Conservation (phyloP, 2,113 vertebrate genomes). For the Australoheros scitulus region DNA sequence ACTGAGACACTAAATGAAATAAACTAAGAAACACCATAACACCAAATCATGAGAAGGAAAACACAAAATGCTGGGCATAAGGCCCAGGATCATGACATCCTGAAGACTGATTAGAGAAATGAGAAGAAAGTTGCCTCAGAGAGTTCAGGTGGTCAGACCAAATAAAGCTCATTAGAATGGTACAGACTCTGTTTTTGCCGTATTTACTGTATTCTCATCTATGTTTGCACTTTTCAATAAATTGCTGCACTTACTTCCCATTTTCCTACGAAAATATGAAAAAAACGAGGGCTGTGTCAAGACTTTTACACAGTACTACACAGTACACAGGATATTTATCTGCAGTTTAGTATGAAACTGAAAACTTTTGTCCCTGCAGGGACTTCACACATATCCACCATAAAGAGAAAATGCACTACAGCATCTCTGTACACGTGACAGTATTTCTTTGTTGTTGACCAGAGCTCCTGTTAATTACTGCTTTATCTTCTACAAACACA, state of each 20-base stretch:
- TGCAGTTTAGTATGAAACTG: not conserved
- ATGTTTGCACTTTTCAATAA: not conserved
- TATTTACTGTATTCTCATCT: not conserved
- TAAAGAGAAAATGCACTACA: not conserved
- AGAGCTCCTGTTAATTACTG: conserved; percentile 45
- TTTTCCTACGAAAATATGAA: not conserved
- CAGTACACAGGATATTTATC: not conserved
- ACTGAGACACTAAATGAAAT: too few relatives aligned
- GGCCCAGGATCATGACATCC: too few relatives aligned
- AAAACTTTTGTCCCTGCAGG: not conserved
- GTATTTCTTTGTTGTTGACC: conserved; percentile 18
- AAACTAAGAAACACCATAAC: too few relatives aligned
- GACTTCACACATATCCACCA: not conserved
- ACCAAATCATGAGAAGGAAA: too few relatives aligned
- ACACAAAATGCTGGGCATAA: too few relatives aligned
- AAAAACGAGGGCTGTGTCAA: not conserved
- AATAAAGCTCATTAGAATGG: not conserved
- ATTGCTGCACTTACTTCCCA: not conserved
- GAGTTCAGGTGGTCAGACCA: not conserved
- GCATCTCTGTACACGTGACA: not conserved
- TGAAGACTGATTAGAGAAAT: not conserved
- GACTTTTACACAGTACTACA: not conserved
- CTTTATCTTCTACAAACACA: conserved; percentile 7
- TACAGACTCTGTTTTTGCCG: not conserved
- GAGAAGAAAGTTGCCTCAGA: not conserved